These are phyloP conservation scores for Channa argus DNA, from an alignment of 2,113 vertebrate genomes.

Conservation along the genomic window DNA sequence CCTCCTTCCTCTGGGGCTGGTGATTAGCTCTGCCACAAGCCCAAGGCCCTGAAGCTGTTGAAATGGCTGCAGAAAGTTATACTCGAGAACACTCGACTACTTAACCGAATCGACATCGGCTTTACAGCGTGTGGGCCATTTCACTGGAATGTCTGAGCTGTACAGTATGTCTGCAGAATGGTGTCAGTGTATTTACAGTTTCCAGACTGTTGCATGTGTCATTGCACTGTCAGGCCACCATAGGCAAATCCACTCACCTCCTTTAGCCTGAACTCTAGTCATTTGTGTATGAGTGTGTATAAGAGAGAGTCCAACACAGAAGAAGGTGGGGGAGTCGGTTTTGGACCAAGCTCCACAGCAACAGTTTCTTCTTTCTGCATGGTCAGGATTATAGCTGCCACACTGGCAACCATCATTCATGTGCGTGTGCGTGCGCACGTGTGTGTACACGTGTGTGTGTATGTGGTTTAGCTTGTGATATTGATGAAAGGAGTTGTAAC, in stretches of 20 bases:
- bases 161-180: constrained; percentile 23
- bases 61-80: constrained; percentile 28
- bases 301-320: constrained; percentile 40
- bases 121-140: constrained; percentile 23
- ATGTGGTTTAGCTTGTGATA: constrained; percentile 85
- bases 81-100: constrained; percentile 12
- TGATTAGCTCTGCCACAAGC: constrained; percentile 25
- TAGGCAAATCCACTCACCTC: neutral
- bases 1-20: constrained; percentile 26
- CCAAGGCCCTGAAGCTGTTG: constrained; percentile 26
- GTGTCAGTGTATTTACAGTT: constrained; percentile 19
- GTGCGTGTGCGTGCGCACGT: constrained; percentile 18
- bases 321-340: constrained; percentile 33
- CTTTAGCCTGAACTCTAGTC: constrained; percentile 7
- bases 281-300: constrained; percentile 64
- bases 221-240: neutral
- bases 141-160: constrained; percentile 26
- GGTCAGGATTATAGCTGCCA: constrained; percentile 73
- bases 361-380: constrained; percentile 75
- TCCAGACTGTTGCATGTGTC: constrained; percentile 14
- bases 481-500: constrained; percentile 91
- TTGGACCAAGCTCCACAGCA: constrained; percentile 56
- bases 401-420: constrained; percentile 89
- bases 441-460: constrained; percentile 1
- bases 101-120: constrained; percentile 44